A percentile compares a stretch with the other conserved stretches of the same genome.
These are phyloP conservation scores for Halichondria panicea DNA, from an alignment of 37 sponge, comb jelly and placozoan genomes.

Conservation along the genomic window DNA sequence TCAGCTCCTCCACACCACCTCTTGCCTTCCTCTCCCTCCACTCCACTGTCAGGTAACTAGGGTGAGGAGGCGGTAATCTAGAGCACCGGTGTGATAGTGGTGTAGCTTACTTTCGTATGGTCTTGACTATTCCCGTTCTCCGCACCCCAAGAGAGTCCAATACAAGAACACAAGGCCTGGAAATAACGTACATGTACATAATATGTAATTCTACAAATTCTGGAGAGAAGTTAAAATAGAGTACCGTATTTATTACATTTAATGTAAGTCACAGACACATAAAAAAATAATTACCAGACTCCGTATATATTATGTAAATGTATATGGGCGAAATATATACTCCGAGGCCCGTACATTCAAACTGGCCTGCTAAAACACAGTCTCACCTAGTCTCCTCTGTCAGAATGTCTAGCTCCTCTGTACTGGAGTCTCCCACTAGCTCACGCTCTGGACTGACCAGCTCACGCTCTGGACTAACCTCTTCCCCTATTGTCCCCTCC, in stretches of 20 bases:
- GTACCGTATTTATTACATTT: too few species aligned
- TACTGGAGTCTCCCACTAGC: too few species aligned
- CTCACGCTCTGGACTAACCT: neutral
- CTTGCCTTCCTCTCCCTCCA: slow-evolving; percentile 47
- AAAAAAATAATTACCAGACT: too few species aligned
- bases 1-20: neutral
- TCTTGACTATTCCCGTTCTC: slow-evolving; percentile 24
- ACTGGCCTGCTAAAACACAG: too few species aligned
- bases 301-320: too few species aligned
- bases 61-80: neutral
- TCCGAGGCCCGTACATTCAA: too few species aligned
- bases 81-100: neutral
- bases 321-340: too few species aligned
- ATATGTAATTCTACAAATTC: too few species aligned
- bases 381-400: neutral
- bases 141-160: slow-evolving; percentile 65
- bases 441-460: too few species aligned
- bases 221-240: too few species aligned
- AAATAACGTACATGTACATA: too few species aligned
- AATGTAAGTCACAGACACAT: too few species aligned
- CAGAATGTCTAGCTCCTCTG: neutral
- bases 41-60: slow-evolving; percentile 65
- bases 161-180: slow-evolving; percentile 61
- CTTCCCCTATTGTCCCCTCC: neutral
- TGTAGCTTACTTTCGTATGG: slow-evolving; percentile 38